These are phyloP conservation scores for Elanus axillaris DNA, from an alignment of 2,113 vertebrate species.

Conservation along the genomic window DNA sequence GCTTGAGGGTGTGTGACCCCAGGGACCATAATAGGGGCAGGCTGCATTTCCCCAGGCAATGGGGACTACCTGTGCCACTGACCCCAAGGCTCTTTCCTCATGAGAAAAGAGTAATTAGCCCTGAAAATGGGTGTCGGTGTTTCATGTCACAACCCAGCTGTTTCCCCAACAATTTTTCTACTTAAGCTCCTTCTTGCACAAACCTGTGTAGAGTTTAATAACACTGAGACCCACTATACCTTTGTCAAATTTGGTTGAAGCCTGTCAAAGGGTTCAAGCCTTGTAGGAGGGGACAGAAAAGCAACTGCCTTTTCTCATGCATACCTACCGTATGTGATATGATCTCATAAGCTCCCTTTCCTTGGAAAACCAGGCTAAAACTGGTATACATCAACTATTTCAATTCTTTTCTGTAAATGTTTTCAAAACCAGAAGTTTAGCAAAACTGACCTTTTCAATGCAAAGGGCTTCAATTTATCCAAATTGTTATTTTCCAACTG, in stretches of 20 bases:
- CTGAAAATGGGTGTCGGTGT: neutral
- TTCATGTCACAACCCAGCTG: neutral
- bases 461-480: conserved; percentile 13
- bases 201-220: neutral
- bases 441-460: neutral
- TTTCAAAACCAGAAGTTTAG: neutral
- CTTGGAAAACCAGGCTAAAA: neutral
- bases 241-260: neutral
- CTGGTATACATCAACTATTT: neutral
- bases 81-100: neutral
- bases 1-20: neutral
- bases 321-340: neutral
- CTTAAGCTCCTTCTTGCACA: neutral
- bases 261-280: neutral
- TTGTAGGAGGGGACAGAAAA: neutral
- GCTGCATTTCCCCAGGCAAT: neutral
- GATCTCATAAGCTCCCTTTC: neutral
- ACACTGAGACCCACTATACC: neutral
- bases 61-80: too few species aligned
- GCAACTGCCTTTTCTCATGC: neutral
- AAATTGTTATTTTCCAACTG: neutral
- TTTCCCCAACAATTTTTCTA: neutral
- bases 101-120: neutral
- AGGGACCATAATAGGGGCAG: neutral
- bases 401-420: neutral